phyloP scores from a whole-genome alignment of 1,140 invertebrate genomes.

The Bombus consobrinus region DNA sequence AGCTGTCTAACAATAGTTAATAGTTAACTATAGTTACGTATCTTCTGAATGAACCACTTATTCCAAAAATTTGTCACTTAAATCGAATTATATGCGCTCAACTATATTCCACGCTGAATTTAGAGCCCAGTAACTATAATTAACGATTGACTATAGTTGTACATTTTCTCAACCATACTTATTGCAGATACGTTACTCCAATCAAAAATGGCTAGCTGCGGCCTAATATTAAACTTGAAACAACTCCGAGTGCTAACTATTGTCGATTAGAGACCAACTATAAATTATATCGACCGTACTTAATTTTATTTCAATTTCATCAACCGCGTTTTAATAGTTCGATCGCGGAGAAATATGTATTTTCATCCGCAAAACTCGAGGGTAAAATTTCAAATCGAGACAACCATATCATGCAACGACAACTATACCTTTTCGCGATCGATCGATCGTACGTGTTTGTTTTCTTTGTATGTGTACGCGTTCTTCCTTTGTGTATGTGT shows the following conservation, averaged over 20 bases:
- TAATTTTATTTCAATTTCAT: neutral
- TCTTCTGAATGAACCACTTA: neutral
- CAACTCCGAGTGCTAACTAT: neutral
- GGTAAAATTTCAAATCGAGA: neutral
- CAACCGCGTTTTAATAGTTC: neutral
- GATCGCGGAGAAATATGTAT: neutral
- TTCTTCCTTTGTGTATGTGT: constrained; percentile 1
- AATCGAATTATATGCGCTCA: neutral
- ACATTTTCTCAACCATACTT: neutral
- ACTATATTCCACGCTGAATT: neutral
- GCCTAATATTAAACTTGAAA: neutral
- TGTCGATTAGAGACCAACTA: constrained; percentile 1
- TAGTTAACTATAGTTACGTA: neutral
- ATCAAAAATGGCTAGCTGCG: neutral
- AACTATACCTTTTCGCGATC: constrained; percentile 20
- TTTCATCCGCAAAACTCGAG: neutral
- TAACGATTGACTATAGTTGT: neutral
- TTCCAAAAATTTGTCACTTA: neutral
- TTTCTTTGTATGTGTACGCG: constrained; percentile 12
- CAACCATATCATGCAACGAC: neutral
- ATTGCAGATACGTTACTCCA: no score
- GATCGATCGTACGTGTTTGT: constrained; percentile 19
- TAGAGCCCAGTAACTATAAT: neutral
- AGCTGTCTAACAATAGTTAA: no score
- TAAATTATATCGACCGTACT: neutral